These are phyloP conservation scores for Cisticola juncidis DNA, from an alignment of 2,113 vertebrate genomes.

Conservation along the genomic window DNA sequence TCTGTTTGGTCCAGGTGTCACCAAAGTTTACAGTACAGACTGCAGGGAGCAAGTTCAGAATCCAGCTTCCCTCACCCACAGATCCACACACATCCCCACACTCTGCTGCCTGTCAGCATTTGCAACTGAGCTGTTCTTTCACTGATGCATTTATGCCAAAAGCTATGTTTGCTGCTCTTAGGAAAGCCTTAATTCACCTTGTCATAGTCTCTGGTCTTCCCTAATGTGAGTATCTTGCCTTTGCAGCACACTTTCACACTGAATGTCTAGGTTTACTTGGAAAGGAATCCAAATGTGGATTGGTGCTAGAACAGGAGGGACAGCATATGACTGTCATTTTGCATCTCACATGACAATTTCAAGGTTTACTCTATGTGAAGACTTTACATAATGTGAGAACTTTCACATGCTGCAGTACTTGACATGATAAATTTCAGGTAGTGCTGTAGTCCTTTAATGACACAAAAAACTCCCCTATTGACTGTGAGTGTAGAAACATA, in stretches of 20 bases:
- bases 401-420: neutral
- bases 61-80: neutral
- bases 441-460: neutral
- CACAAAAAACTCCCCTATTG: neutral
- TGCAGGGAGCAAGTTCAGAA: neutral
- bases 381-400: neutral
- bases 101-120: neutral
- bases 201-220: neutral
- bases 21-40: neutral
- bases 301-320: neutral
- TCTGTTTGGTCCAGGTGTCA: neutral
- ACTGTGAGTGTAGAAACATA: neutral
- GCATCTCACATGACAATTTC: neutral
- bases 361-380: neutral
- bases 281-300: neutral
- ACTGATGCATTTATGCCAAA: neutral
- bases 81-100: neutral
- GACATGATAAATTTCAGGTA: neutral
- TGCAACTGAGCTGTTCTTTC: neutral
- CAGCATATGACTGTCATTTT: neutral
- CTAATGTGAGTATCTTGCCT: neutral
- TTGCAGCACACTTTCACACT: neutral
- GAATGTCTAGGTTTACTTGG: neutral
- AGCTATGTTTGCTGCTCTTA: neutral
- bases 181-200: neutral